Conservation (phyloP, 1,140 invertebrate genomes). For the Helicoverpa zea region DNA sequence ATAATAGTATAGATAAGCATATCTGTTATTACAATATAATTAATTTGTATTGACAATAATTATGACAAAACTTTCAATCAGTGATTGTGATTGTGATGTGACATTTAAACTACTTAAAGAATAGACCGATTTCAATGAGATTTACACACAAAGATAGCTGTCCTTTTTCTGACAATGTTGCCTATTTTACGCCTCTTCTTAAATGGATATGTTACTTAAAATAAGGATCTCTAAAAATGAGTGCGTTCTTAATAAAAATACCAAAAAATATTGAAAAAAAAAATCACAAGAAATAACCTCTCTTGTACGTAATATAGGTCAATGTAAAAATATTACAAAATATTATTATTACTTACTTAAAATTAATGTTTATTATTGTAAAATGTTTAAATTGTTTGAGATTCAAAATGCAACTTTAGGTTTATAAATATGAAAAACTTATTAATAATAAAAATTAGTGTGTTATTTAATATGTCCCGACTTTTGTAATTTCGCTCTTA, state of each 20-base stretch:
- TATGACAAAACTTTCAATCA: no score
- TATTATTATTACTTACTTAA: background rate
- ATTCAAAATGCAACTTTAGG: background rate
- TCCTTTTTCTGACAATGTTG: background rate
- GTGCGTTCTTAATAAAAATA: background rate
- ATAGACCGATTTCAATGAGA: no score
- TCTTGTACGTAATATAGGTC: no score
- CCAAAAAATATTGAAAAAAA: background rate
- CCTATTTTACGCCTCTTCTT: background rate
- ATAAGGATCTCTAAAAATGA: background rate
- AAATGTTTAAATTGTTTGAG: background rate
- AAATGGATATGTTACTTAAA: slow-evolving; percentile 4
- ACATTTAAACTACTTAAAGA: no score
- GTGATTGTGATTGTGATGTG: no score
- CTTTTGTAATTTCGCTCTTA: background rate
- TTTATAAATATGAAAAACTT: background rate
- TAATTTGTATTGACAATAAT: no score
- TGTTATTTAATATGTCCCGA: background rate
- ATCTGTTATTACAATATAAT: no score
- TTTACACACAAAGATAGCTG: no score
- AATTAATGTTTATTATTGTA: background rate
- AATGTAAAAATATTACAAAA: background rate
- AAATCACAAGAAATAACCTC: no score
- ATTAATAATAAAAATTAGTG: no score
- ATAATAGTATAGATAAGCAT: no score